These are phyloP conservation scores for Fundulus diaphanus DNA, from an alignment of 2,797 vertebrate genomes.

Conservation along the genomic window DNA sequence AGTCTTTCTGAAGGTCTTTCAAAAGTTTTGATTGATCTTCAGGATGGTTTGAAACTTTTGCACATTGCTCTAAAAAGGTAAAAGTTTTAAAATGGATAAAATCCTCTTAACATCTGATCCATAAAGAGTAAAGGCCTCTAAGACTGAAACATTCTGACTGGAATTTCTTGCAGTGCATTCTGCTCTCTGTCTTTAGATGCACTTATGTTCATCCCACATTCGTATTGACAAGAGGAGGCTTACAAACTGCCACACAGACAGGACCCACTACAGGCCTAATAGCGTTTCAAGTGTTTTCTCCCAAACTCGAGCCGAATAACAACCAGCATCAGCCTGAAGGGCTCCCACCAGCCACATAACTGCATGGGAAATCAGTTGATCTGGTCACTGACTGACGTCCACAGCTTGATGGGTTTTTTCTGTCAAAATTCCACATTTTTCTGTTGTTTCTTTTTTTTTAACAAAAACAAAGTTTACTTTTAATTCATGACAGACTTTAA, in stretches of 20 bases:
- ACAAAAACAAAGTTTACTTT: background rate
- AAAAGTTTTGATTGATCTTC: background rate
- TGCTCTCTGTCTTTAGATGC: conserved; percentile 44
- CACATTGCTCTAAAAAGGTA: background rate
- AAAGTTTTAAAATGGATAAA: background rate
- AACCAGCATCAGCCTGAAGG: conserved; percentile 53
- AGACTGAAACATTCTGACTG: background rate
- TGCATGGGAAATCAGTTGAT: conserved; percentile 9
- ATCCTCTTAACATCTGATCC: no score
- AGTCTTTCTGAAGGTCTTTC: background rate
- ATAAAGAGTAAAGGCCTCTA: background rate
- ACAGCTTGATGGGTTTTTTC: no score
- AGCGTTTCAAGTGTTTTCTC: conserved; percentile 82
- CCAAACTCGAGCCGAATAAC: conserved; percentile 68
- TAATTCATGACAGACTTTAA: background rate
- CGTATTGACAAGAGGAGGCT: conserved; percentile 70
- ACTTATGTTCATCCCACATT: conserved; percentile 71
- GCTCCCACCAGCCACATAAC: background rate
- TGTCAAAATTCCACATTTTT: background rate
- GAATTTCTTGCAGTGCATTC: conserved; percentile 51
- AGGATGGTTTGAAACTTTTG: background rate
- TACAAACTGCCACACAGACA: conserved; percentile 54
- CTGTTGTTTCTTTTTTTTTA: background rate
- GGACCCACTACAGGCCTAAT: conserved; percentile 79
- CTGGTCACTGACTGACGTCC: conserved; percentile 19